phyloP scores from a whole-genome alignment of 2,888 invertebrate genomes.

The Tetanocera ferruginea region DNA sequence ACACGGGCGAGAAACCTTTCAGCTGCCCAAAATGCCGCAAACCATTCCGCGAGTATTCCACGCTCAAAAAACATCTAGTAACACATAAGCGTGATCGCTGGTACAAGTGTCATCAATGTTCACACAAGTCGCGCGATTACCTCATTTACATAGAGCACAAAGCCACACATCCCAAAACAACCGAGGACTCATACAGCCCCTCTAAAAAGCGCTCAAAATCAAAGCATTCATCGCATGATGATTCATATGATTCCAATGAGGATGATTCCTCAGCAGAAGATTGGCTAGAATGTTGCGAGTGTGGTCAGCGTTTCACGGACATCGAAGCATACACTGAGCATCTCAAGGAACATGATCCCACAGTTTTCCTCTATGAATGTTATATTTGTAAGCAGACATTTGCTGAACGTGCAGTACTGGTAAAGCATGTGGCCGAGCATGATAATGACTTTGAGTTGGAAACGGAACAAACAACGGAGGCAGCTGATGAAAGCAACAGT shows the following conservation, averaged over 20 bases:
- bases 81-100: slow-evolving; percentile 66
- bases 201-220: slow-evolving; percentile 41
- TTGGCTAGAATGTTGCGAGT: slow-evolving; percentile 66
- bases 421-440: slow-evolving; percentile 54
- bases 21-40: slow-evolving; percentile 66
- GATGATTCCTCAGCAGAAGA: slow-evolving; percentile 58
- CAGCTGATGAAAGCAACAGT: neutral
- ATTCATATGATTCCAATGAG: slow-evolving; percentile 54
- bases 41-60: slow-evolving; percentile 67
- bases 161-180: slow-evolving; percentile 53
- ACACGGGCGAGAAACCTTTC: slow-evolving; percentile 68
- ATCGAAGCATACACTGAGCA: slow-evolving; percentile 64
- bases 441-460: slow-evolving; percentile 41
- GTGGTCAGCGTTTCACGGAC: slow-evolving; percentile 62
- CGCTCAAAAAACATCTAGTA: slow-evolving; percentile 67
- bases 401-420: slow-evolving; percentile 52
- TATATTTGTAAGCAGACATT: slow-evolving; percentile 58
- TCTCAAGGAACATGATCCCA: slow-evolving; percentile 62
- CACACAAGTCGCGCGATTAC: slow-evolving; percentile 64
- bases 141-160: slow-evolving; percentile 64
- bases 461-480: slow-evolving; percentile 26
- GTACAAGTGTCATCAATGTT: slow-evolving; percentile 65
- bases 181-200: slow-evolving; percentile 23
- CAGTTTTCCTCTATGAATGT: slow-evolving; percentile 52
- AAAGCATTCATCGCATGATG: slow-evolving; percentile 35